Percentiles rank a stretch among this genome's conserved stretches.
Conservation (phyloP, 2,113 vertebrate genomes). For the Globicephala melas region DNA sequence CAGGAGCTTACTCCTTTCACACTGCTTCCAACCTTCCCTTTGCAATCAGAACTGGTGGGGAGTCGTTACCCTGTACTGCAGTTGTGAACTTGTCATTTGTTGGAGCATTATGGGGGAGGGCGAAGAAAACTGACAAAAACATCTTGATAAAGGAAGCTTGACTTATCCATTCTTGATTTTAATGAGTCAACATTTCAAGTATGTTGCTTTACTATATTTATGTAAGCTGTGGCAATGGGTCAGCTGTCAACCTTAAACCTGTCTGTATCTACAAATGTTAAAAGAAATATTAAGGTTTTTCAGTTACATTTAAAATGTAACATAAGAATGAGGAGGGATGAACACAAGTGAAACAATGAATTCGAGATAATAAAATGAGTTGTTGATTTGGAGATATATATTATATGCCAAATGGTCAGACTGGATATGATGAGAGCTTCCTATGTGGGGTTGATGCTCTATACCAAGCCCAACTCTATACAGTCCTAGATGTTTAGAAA, state of each 20-base stretch:
- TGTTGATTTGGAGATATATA: background rate
- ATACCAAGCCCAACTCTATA: background rate
- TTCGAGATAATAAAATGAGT: background rate
- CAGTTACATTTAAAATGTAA: background rate
- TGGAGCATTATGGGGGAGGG: background rate
- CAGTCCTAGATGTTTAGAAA: background rate
- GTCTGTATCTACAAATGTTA: background rate
- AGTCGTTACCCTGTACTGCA: background rate
- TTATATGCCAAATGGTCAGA: background rate
- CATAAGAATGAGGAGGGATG: background rate
- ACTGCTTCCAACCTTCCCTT: background rate
- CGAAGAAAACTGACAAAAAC: background rate
- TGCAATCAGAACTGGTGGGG: background rate
- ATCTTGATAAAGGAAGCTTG: background rate
- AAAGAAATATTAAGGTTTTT: conserved; percentile 1
- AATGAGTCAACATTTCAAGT: background rate
- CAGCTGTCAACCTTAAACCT: background rate
- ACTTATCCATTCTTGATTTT: background rate
- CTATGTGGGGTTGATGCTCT: background rate
- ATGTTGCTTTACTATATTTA: background rate
- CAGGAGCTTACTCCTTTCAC: background rate
- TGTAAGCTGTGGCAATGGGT: background rate
- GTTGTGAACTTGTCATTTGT: background rate
- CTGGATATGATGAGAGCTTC: background rate
- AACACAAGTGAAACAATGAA: background rate